Evolutionary conservation across 2,797 vertebrate species (phyloP).

Genomic region (Spondyliosoma cantharus): DNA sequence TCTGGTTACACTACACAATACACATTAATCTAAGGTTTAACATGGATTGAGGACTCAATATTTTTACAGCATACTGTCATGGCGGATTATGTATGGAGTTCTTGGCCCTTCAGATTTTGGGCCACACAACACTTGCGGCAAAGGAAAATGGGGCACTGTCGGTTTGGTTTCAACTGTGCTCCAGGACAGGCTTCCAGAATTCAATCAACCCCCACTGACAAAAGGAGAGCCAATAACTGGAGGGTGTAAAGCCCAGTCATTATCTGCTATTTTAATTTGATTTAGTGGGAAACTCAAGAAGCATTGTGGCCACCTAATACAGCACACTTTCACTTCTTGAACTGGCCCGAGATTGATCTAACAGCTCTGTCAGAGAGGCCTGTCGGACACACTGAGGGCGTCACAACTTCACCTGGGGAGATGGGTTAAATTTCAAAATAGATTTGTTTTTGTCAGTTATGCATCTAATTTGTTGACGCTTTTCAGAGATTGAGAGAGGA

Average conservation of each 20-base stretch:
- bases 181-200: conserved; percentile 56
- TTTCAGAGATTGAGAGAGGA: conserved; percentile 4
- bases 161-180: conserved; percentile 45
- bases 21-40: neutral
- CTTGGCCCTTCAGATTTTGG: conserved; percentile 30
- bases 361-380: conserved; percentile 54
- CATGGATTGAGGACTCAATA: neutral
- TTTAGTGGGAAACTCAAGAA: conserved; percentile 63
- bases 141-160: conserved; percentile 63
- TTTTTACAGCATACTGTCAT: neutral
- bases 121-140: conserved; percentile 53
- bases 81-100: neutral
- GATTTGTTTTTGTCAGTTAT: conserved; percentile 7
- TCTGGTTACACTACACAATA: neutral
- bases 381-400: conserved; percentile 25
- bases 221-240: conserved; percentile 67
- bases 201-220: conserved; percentile 63
- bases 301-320: conserved; percentile 50
- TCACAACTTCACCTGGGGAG: neutral
- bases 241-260: conserved; percentile 61
- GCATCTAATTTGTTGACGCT: conserved; percentile 8
- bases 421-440: neutral
- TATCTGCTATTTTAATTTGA: conserved; percentile 76
- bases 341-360: conserved; percentile 45
- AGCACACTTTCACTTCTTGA: conserved; percentile 60